Evolutionary conservation across 2,888 invertebrate genomes (phyloP), one percentile per base, ranked within the genome.

Genomic region (Mesoligia furuncula): DNA sequence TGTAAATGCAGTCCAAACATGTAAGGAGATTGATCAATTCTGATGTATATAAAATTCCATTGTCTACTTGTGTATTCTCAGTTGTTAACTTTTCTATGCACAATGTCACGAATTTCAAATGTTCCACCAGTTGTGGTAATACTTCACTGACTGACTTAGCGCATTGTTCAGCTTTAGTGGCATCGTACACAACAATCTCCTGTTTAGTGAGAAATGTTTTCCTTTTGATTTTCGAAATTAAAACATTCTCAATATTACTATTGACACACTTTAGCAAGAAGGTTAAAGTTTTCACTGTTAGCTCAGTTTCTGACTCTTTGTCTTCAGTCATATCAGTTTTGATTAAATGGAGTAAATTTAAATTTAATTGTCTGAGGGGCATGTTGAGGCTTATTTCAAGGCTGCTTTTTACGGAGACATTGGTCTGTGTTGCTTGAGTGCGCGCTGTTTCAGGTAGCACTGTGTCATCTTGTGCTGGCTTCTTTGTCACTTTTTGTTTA

Each of bases 1-100:
- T 96, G 70, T 97, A 96, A 72, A 98, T 95, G 67, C 97, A 91
- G 68, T 97, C 97, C 64, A 97, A 95, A 74, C 97, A 97, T 80
- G 96, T 93, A 85, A 97, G 74, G 79, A 92, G 91, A 71, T 93
- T 92, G 24, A 92, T 85, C 45, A 93, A 85, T 85, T 94, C 93
- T 51, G 91, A 79, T 61, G 91, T 91, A 76, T 90, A 91, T 62
- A 94, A 65, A 62, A 91, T 83, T 27, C 87, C 92, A 79, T 84
- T 90, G 64, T 93, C 93, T 82, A 92, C 88, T 81, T 93, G 90
- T 68, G 88, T 87, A 62, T 90, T 91, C 48, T 88, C 87, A 57
- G 81, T 73, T 24, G 87, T 84, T 71, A 92, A 87, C 42, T 88
- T 90, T 42, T 95, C 94, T 79, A 96, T 90, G 82, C 90, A 91